Percentiles rank a stretch among this genome's conserved stretches.
phyloP scores from a whole-genome alignment of 2,797 vertebrate species.

The Sebastes jordani region DNA sequence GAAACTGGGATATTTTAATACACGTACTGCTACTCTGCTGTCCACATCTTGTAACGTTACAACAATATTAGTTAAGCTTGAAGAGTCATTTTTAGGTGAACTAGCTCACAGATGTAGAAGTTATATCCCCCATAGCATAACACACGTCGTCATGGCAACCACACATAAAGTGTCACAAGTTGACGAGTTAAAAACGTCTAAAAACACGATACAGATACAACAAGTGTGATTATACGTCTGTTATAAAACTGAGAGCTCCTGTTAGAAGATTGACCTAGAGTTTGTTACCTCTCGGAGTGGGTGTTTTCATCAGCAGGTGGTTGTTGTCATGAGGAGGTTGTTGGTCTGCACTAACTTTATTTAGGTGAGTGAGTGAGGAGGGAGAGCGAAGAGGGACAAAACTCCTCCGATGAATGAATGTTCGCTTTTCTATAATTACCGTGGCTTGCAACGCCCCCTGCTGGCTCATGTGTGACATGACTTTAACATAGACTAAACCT shows the following conservation, averaged over 20 bases:
- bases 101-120: not conserved
- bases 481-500: not conserved
- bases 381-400: slow-evolving; percentile 53
- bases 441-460: not conserved
- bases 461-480: not conserved
- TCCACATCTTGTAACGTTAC: not conserved
- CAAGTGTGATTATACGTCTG: accelerated
- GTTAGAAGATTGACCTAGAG: not conserved
- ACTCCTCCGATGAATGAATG: not conserved
- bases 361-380: slow-evolving; percentile 9
- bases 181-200: no score
- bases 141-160: slow-evolving; percentile 78
- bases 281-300: slow-evolving; percentile 31
- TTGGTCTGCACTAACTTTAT: slow-evolving; percentile 23
- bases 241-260: not conserved
- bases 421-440: not conserved
- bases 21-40: not conserved
- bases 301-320: slow-evolving; percentile 6
- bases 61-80: not conserved
- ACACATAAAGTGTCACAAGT: slow-evolving; percentile 18
- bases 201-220: not conserved
- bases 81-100: not conserved
- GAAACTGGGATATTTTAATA: not conserved
- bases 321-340: no score
- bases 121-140: not conserved